Evolutionary conservation across 2,888 invertebrate genomes (phyloP), one percentile per base, ranked within the genome.

Genomic region (Apomyelois bistriatella): DNA sequence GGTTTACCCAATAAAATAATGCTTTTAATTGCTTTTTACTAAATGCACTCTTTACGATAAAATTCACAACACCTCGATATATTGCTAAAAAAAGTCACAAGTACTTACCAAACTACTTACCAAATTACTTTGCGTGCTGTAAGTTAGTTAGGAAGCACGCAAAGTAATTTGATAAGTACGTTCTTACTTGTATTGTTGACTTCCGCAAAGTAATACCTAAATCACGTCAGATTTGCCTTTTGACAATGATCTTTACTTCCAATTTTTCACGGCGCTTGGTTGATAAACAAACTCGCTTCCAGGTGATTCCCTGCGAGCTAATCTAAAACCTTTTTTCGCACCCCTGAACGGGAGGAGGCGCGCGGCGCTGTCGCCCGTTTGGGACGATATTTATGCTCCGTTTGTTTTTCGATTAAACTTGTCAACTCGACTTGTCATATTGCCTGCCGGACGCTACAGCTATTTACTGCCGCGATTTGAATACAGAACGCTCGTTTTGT

Each of bases 351-450:
- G 13, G 36, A 53, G 50, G 48, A 52, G 53, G 38, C 48, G 30
- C 37, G 36, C 49, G 53, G 38, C 48, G 30, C 37, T 28, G 16
- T 36, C 17, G 46, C 15, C 36, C 54, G 51, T 49, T 50, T 53
- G 58, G 54, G 57, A 59, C 54, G 57, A 61, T 72, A 68, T 73
- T 72, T 70, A 68, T 70, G 72, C 64, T 68, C 64, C 65, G 72
- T 74, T 73, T 76, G 76, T 70, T 78, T 78, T 76, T 76, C 76
- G 76, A 76, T 76, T 76, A 75, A 75, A 72, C 66, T 68, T 69
- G 68, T 68, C 74, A 72, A 72, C 72, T 69, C 62, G 61, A 59
- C 60, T 64, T 62, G 66, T 64, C 60, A 61, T 63, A 62, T 68
- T 64, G 58, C 58, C 60, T 52, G 41, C 60, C 66, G 68, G 68